These are phyloP conservation scores for Biston betularia DNA, from an alignment of 2,888 invertebrate genomes.

Conservation along the genomic window DNA sequence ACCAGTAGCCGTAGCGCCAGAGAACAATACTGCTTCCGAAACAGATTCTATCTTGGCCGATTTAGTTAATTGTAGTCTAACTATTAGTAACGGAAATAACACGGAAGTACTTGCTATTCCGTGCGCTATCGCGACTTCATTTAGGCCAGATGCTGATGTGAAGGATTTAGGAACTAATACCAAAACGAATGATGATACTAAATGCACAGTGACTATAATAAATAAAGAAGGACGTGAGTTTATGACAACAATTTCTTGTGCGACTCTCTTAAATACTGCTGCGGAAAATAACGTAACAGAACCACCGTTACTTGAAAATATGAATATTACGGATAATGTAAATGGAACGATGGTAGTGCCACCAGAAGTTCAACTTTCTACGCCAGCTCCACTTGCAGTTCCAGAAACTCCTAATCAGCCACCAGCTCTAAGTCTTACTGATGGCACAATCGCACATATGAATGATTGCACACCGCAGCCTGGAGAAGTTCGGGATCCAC, in stretches of 20 bases:
- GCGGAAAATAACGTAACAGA: constrained; percentile 83
- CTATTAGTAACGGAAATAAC: constrained; percentile 70
- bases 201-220: constrained; percentile 77
- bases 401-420: constrained; percentile 53
- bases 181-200: constrained; percentile 68
- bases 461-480: constrained; percentile 62
- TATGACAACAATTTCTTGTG: constrained; percentile 82
- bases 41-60: constrained; percentile 74
- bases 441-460: constrained; percentile 43
- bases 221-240: constrained; percentile 75
- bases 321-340: constrained; percentile 48
- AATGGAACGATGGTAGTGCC: constrained; percentile 46
- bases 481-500: constrained; percentile 71
- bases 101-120: constrained; percentile 81
- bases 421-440: constrained; percentile 55
- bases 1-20: constrained; percentile 76
- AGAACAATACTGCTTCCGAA: constrained; percentile 63
- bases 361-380: constrained; percentile 49
- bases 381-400: constrained; percentile 25
- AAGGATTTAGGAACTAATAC: constrained; percentile 63
- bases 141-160: constrained; percentile 77
- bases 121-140: constrained; percentile 82
- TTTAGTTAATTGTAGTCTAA: constrained; percentile 78
- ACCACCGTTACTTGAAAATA: constrained; percentile 53
- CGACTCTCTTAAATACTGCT: constrained; percentile 75